Conservation (phyloP, 2,797 vertebrate species). For the Pangasius djambal region DNA sequence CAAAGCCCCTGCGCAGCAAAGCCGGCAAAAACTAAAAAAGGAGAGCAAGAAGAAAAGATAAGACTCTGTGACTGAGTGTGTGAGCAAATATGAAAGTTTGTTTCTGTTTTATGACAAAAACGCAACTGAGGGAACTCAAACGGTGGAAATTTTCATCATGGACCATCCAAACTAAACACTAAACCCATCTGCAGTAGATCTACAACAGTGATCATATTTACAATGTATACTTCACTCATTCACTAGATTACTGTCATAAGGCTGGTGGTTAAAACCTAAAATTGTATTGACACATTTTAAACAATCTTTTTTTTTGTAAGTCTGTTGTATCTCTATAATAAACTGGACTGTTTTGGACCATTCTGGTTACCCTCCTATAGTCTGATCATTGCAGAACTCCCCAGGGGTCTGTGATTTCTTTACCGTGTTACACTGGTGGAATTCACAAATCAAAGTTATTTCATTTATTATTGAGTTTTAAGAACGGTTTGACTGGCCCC, state of each 20-base stretch:
- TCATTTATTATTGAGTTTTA: background rate
- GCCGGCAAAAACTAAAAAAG: conserved; percentile 80
- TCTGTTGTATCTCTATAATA: conserved; percentile 3
- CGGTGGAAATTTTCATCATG: background rate
- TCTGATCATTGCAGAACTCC: background rate
- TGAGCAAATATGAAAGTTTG: conserved; percentile 24
- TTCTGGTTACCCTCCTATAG: background rate
- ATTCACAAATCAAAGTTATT: background rate
- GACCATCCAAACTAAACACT: conserved; percentile 19
- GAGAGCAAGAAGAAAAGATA: conserved; percentile 84
- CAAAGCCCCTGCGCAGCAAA: conserved; percentile 70
- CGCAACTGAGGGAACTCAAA: background rate
- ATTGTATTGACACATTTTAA: background rate
- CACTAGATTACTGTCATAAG: background rate
- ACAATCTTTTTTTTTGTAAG: background rate
- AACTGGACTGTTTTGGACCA: conserved; percentile 11
- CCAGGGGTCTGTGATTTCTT: background rate
- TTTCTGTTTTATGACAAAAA: background rate
- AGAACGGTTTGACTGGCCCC: background rate
- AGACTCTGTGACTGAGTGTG: conserved; percentile 1
- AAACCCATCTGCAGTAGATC: background rate
- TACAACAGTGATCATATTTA: background rate
- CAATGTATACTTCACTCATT: background rate
- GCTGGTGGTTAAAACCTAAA: background rate
- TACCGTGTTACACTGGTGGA: background rate